phyloP scores from a whole-genome alignment of 2,797 vertebrate species.

The Tragopan temminckii region DNA sequence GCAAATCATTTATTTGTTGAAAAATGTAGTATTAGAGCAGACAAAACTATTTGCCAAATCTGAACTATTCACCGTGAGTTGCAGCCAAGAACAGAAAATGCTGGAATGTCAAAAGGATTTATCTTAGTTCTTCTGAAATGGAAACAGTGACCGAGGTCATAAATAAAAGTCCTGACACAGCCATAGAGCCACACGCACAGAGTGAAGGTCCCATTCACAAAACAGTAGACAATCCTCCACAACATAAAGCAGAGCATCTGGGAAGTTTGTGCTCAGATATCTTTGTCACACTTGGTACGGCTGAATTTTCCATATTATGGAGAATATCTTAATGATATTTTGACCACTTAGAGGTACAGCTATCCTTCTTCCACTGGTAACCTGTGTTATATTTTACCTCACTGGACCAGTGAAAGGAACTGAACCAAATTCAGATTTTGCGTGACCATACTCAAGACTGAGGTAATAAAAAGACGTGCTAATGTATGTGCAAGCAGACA shows the following conservation, averaged over 20 bases:
- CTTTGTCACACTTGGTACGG: neutral
- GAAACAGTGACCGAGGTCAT: conserved; percentile 26
- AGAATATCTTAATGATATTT: neutral
- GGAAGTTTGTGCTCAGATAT: neutral
- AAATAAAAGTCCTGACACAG: conserved; percentile 41
- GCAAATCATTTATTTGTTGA: neutral
- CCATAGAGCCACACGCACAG: neutral
- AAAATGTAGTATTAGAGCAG: conserved; percentile 35
- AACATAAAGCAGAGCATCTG: neutral
- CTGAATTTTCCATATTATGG: neutral
- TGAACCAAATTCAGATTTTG: neutral
- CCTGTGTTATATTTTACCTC: neutral
- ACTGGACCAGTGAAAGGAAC: neutral
- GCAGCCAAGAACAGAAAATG: conserved; percentile 41
- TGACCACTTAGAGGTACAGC: accelerated
- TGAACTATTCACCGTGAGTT: neutral
- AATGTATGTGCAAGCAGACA: neutral
- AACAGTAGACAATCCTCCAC: neutral
- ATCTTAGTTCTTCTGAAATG: conserved; percentile 65
- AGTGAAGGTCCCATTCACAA: neutral
- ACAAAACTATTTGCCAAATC: conserved; percentile 32
- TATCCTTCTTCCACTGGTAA: neutral
- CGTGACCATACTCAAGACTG: neutral
- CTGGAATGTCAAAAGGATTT: conserved; percentile 48
- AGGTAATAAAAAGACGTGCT: neutral